Evolutionary conservation across 2,888 invertebrate genomes (phyloP), one percentile per base, ranked within the genome.

Genomic region (Drosophila anomalata): DNA sequence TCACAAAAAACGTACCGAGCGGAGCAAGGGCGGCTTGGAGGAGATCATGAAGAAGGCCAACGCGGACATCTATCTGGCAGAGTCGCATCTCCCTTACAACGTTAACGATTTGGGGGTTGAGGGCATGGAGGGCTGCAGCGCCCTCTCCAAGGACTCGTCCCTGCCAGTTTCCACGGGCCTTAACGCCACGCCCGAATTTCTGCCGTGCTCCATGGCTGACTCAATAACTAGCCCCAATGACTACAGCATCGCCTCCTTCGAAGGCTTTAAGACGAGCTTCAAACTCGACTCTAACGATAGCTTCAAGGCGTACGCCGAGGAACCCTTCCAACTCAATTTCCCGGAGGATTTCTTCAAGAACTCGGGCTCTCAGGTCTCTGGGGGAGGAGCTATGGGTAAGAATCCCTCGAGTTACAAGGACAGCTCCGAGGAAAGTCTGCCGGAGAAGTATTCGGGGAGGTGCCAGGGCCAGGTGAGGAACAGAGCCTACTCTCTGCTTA

Each of bases 381-480:
- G 8, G 29, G 29, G 9, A 29, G 29, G 9, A 9, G 9, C 8
- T 9, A 2, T 8, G 8, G 8, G 9, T 9, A 29, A 2, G 9
- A 9, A 7, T 9, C 29, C 8, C 9, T 2, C 9, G 29, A 9
- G 20, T 5, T 6, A 44, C 22, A 22, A 44, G 22, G 22, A 44
- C 11, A 44, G 44, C 7, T 44, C 44, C 44, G 44, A 44, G 20
- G 44, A 44, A 12, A 44, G 44, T 12, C 44, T 44, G 44, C 42
- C 42, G 11, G 42, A 42, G 20, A 42, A 42, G 42, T 42, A 42
- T 11, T 17, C 14, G 17, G 4, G 7, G 42, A 17, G 42, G 17
- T 20, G 20, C 17, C 42, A 42, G 42, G 9, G 0, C 9, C 42
- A 20, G 20, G 5, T 36, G 29, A 29, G 9, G 9, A 2, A 29